Percentiles rank a stretch among this genome's conserved stretches.
Conservation (phyloP, 2,113 vertebrate species). For the Hiodon tergisus region DNA sequence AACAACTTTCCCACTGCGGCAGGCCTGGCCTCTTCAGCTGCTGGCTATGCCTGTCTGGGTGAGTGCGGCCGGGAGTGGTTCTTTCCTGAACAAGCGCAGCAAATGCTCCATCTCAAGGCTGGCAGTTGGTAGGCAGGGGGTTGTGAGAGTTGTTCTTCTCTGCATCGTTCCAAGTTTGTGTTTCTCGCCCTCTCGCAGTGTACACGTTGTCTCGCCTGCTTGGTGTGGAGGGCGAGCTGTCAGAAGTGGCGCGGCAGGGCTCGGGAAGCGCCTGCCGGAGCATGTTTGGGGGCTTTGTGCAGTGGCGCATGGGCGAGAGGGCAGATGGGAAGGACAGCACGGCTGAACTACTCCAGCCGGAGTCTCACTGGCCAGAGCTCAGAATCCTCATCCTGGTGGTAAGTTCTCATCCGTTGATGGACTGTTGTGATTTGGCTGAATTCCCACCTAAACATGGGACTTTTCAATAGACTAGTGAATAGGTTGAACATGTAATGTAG, state of each 20-base stretch:
- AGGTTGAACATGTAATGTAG: too few species aligned
- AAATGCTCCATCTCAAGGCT: neutral
- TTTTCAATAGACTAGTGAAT: neutral
- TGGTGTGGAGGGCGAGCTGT: conserved; percentile 77
- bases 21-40: conserved; percentile 86
- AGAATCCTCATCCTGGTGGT: conserved; percentile 85
- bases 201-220: conserved; percentile 74
- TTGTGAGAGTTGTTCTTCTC: neutral
- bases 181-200: conserved; percentile 54
- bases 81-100: neutral
- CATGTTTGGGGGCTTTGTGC: conserved; percentile 85
- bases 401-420: conserved; percentile 39
- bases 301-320: conserved; percentile 80
- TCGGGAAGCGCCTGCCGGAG: conserved; percentile 92
- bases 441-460: neutral
- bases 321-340: conserved; percentile 83
- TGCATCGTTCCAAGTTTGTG: neutral
- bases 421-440: neutral
- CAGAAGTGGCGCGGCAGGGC: conserved; percentile 81
- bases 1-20: conserved; percentile 96
- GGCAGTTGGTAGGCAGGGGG: neutral
- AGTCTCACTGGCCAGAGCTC: conserved; percentile 86
- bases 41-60: conserved; percentile 92
- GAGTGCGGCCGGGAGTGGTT: conserved; percentile 26
- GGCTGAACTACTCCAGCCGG: conserved; percentile 76